A percentile compares a stretch with the other conserved stretches of the same genome.
Conservation (phyloP, 2,113 vertebrate species). For the Neofelis nebulosa region DNA sequence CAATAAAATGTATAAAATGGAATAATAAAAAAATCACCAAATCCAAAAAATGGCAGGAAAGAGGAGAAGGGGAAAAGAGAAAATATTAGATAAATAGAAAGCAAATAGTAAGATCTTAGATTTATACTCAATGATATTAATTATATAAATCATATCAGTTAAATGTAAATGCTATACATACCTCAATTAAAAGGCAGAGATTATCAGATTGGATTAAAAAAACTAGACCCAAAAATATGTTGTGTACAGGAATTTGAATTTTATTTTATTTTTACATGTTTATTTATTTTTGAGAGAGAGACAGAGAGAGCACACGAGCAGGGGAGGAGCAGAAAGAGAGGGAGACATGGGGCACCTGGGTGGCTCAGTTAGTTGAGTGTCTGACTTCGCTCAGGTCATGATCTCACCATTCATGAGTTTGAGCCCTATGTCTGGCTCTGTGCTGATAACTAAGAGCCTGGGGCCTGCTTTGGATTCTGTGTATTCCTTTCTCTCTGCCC, state of each 20-base stretch:
- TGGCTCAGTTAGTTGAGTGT: too few species aligned
- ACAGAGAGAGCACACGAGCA: too few species aligned
- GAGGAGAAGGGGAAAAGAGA: not conserved
- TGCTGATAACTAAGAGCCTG: too few species aligned
- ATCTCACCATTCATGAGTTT: too few species aligned
- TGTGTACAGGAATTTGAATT: not conserved
- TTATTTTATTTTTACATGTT: not conserved
- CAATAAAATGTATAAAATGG: not conserved
- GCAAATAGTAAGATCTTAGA: not conserved
- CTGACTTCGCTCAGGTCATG: too few species aligned
- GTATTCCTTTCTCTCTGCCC: too few species aligned
- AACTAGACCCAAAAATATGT: not conserved
- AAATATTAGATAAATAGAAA: not conserved
- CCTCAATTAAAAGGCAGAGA: not conserved
- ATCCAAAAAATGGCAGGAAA: not conserved
- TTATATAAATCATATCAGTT: not conserved
- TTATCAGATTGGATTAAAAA: not conserved
- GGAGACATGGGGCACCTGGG: too few species aligned
- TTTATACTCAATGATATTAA: not conserved
- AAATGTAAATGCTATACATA: not conserved
- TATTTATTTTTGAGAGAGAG: too few species aligned
- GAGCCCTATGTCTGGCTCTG: too few species aligned
- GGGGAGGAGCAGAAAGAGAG: too few species aligned
- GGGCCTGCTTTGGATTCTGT: too few species aligned
- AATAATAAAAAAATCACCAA: not conserved